Evolutionary conservation across 1,140 invertebrate genomes (phyloP), one percentile per base, ranked within the genome.

Genomic region (Drosophila ficusphila): DNA sequence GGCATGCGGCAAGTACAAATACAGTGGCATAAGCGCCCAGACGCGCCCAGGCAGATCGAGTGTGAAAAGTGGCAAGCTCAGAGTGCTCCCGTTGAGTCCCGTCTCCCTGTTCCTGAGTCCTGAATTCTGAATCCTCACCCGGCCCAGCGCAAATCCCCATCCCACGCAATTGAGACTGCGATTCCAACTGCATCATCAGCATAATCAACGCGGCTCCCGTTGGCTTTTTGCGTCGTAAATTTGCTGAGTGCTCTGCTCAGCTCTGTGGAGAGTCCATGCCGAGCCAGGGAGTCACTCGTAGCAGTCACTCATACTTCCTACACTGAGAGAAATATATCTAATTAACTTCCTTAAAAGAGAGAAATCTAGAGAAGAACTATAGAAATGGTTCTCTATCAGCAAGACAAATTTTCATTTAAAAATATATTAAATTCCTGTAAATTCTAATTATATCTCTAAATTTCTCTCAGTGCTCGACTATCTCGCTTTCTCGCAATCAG

Each of bases 141-240:
- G 0, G 4, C 29, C 1, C 25, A 29, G 5, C 18, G 14, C 14
- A 12, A 36, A n/a, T 61, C 38, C 19, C 44, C 61, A 18, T 23
- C 16, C 60, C 34, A 36, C 29, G 36, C 49, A 54, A 69, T 47
- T 42, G 29, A 36, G 44, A 46, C 58, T 49, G 56, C 44, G 51
- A 72, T 69, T 73, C 48, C 77, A 67, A 70, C 74, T 86, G 82
- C 82, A 88, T 88, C 82, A 88, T 88, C 82, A 88, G 82, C 82
- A 88, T 88, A 88, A 88, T 88, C 82, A 88, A 88, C 82, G 82
- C 83, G 71, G 71, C 65, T 74, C 77, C 60, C 74, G 82, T 86
- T 86, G 72, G 82, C 81, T 88, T 88, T 88, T 88, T 89, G 74
- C 77, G 64, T 88, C 82, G 82, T 86, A 86, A 86, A 86, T 86